These are phyloP conservation scores for Erythrolamprus reginae DNA, from an alignment of 2,113 vertebrate species.

Conservation along the genomic window DNA sequence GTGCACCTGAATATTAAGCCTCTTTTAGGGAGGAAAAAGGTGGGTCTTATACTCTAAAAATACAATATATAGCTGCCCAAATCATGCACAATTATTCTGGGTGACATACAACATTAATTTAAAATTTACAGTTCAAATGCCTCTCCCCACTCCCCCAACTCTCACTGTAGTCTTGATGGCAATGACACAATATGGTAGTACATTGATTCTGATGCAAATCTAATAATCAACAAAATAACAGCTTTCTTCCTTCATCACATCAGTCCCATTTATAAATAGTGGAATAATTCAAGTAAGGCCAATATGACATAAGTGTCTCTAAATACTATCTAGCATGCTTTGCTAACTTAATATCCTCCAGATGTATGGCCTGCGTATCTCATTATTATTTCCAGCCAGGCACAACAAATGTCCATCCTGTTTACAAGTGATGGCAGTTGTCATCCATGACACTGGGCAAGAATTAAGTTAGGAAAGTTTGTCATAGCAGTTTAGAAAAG, in stretches of 20 bases:
- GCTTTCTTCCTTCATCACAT: background rate
- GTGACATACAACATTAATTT: background rate
- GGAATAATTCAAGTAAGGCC: background rate
- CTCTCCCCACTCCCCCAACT: background rate
- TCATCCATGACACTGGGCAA: background rate
- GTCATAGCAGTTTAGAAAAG: background rate
- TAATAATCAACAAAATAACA: background rate
- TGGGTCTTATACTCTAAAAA: too few relatives aligned
- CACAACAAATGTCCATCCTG: background rate
- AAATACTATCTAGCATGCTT: background rate
- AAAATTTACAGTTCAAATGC: background rate
- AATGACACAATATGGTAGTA: background rate
- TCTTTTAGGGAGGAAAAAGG: too few relatives aligned
- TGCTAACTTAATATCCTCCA: background rate
- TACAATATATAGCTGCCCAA: background rate
- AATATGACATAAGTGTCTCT: background rate
- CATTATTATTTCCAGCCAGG: background rate
- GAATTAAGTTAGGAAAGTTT: background rate
- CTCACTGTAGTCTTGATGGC: background rate
- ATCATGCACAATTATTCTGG: background rate
- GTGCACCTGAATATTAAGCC: too few relatives aligned
- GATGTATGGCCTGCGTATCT: background rate
- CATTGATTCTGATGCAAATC: background rate
- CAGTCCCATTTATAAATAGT: background rate
- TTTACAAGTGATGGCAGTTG: background rate